Percentiles rank a stretch among this genome's conserved stretches.
Evolutionary conservation across 2,888 invertebrate genomes (phyloP).

Genomic region (Drosophila rellima): DNA sequence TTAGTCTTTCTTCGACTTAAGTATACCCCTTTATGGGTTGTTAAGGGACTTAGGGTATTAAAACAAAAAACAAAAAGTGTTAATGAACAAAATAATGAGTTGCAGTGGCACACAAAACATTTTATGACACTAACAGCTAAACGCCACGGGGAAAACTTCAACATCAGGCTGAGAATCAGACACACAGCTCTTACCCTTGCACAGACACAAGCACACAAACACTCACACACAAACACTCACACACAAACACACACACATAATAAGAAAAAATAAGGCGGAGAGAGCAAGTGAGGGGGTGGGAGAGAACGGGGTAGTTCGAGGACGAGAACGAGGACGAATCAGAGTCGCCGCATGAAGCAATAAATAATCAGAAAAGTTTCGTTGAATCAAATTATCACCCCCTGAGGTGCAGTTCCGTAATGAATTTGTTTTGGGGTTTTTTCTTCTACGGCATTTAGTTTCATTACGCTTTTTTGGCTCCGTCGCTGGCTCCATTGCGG

Average conservation of each 20-base stretch:
- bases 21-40: neutral
- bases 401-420: slow-evolving; percentile 80
- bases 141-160: slow-evolving; percentile 68
- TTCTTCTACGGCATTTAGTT: slow-evolving; percentile 74
- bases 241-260: neutral
- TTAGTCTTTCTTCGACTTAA: neutral
- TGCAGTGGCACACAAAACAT: slow-evolving; percentile 75
- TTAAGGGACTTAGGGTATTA: slow-evolving; percentile 18
- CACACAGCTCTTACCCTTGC: slow-evolving; percentile 6
- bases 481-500: slow-evolving; percentile 50
- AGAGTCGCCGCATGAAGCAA: slow-evolving; percentile 71
- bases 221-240: neutral
- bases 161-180: slow-evolving; percentile 18
- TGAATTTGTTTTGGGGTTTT: slow-evolving; percentile 81
- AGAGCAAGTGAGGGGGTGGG: neutral
- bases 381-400: slow-evolving; percentile 82
- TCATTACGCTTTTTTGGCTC: slow-evolving; percentile 61
- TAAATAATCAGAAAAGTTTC: slow-evolving; percentile 81
- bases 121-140: slow-evolving; percentile 80
- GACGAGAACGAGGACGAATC: slow-evolving; percentile 25
- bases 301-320: slow-evolving; percentile 3
- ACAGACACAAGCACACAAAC: too few relatives aligned
- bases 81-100: slow-evolving; percentile 80
- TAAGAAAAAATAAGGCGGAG: neutral
- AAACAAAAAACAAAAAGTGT: slow-evolving; percentile 60